phyloP scores from a whole-genome alignment of 1,140 invertebrate genomes.

The Eupristina koningsbergeri region DNA sequence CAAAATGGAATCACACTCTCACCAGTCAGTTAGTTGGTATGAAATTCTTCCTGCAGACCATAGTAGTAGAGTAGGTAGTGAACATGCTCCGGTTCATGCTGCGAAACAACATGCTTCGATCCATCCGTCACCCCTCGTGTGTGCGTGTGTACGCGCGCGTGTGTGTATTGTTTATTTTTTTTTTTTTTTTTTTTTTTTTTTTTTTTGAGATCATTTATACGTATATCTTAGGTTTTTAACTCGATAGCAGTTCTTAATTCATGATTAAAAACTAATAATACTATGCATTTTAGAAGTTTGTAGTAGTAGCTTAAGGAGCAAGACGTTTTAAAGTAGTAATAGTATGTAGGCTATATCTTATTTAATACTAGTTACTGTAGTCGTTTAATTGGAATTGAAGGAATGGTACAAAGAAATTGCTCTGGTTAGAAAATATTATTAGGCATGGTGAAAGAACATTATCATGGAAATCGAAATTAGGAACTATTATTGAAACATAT shows the following conservation, averaged over 20 bases:
- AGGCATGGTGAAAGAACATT: not conserved
- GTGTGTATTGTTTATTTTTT: too few relatives aligned
- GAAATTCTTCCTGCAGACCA: constrained; percentile 31
- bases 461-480: too few relatives aligned
- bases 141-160: too few relatives aligned
- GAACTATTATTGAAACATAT: too few relatives aligned
- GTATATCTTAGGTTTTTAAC: not conserved
- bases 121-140: constrained; percentile 40
- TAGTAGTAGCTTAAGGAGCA: constrained; percentile 20
- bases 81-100: constrained; percentile 50
- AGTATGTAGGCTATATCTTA: constrained; percentile 12
- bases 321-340: constrained; percentile 41
- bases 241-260: not conserved
- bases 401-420: constrained; percentile 4
- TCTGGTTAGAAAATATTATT: constrained; percentile 35
- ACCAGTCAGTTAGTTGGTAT: constrained; percentile 43
- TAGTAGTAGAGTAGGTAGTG: constrained; percentile 23
- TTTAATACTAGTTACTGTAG: not conserved
- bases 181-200: too few relatives aligned
- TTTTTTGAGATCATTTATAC: constrained; percentile 45
- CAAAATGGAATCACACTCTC: constrained; percentile 45
- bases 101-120: constrained; percentile 46
- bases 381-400: not conserved
- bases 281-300: constrained; percentile 33
- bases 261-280: constrained; percentile 45